Base-by-base conservation (phyloP, 2,113 vertebrate species). In the Verasper variegatus region DNA sequence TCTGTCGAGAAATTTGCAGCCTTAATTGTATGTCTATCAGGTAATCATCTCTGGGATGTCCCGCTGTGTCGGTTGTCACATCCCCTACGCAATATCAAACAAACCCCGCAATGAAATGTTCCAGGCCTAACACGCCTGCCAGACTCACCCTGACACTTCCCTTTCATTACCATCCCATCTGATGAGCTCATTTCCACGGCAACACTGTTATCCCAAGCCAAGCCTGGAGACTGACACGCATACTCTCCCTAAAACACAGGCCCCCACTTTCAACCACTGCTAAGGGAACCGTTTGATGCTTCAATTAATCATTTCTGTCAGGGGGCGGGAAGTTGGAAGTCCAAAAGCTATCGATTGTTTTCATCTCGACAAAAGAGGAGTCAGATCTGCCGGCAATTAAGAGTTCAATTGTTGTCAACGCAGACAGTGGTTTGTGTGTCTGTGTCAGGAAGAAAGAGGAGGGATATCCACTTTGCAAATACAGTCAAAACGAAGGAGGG, bases 91-190 rank as follows among this genome's bases (percentile, higher is more conserved):
- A 35, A 60, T 81, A 84, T 81, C 75, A 84, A 84, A 86, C 66
- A 57, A 59, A 63, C 35, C 60, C 80, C 37, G 35, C 60, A 24
- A 26, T 74, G 62, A 85, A 80, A 81, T 40, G 59, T 49, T 71
- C 61, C 75, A 69, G 66, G 71, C 68, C 62, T 26, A 70, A 70
- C 51, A 5, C 6, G 10, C 73, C 52, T 68, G 81, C 83, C 84
- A 85, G 85, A 82, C 70, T 65, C 78, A 52, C 76, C 51, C 83
- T 65, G 68, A 77, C 80, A 74, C 71, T 68, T 83, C 58, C 65
- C 86, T 90, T 88, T 90, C 74, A 84, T 87, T 87, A 70, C 54
- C 82, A 51, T 86, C 90, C 85, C 83, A 86, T 86, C 78, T 85
- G 72, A 91, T 89, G 89, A 84, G 84, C 82, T 88, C 80, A 85